Evolutionary conservation across 2,797 vertebrate genomes (phyloP).

Genomic region (Coranthus polyacanthus): DNA sequence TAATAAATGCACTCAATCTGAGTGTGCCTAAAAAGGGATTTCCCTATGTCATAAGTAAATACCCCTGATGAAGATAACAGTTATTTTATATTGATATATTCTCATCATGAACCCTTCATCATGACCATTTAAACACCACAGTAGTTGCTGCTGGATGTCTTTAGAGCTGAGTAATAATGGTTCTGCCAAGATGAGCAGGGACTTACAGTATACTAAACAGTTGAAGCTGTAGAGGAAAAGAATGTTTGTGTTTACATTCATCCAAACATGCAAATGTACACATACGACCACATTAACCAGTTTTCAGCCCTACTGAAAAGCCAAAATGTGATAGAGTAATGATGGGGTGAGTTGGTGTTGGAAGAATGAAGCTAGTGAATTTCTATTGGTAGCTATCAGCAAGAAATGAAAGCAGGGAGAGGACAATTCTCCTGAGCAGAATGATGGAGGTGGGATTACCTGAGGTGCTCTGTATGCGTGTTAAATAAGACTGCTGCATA

Average conservation of each 20-base stretch:
- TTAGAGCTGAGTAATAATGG: slow-evolving; percentile 24
- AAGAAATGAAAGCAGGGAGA: slow-evolving; percentile 26
- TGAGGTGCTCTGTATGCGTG: not conserved
- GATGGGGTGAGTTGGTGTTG: slow-evolving; percentile 26
- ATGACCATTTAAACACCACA: slow-evolving; percentile 8
- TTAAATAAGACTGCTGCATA: not conserved
- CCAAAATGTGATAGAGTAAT: slow-evolving; percentile 54
- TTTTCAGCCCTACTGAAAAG: slow-evolving; percentile 25
- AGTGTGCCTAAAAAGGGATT: not conserved
- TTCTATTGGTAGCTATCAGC: slow-evolving; percentile 27
- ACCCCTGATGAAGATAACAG: not conserved
- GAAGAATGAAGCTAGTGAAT: slow-evolving; percentile 61
- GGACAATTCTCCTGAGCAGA: slow-evolving; percentile 1
- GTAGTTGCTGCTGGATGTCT: slow-evolving; percentile 2
- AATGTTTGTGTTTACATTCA: slow-evolving; percentile 37
- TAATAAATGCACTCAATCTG: slow-evolving; percentile 1
- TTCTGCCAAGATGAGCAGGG: slow-evolving; percentile 4
- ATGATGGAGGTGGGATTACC: slow-evolving; percentile 18
- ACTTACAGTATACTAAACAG: slow-evolving; percentile 4
- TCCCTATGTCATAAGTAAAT: not conserved
- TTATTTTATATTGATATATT: not conserved
- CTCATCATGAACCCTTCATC: not conserved
- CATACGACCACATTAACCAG: slow-evolving; percentile 16
- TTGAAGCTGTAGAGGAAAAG: slow-evolving; percentile 9
- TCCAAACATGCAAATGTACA: slow-evolving; percentile 1